Percentiles rank a stretch among this genome's conserved stretches.
phyloP scores from a whole-genome alignment of 2,888 invertebrate genomes.

The Cloeon dipterum region DNA sequence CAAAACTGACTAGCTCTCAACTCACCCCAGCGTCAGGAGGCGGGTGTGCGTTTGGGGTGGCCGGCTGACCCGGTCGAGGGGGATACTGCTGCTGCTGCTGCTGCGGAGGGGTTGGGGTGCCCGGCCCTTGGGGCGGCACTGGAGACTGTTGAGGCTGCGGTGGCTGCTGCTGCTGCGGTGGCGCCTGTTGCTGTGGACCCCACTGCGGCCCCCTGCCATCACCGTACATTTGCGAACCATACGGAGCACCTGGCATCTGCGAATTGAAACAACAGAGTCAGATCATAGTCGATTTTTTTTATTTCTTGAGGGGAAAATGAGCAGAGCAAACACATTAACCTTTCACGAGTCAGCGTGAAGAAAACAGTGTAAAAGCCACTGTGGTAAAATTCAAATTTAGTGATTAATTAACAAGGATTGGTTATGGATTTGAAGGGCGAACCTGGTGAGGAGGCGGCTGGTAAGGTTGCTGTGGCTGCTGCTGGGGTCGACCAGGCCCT shows the following conservation, averaged over 20 bases:
- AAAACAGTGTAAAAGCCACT: too few relatives aligned
- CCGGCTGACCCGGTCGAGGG: slow-evolving; percentile 45
- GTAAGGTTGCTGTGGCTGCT: slow-evolving; percentile 15
- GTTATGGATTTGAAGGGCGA: not conserved
- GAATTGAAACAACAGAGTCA: too few relatives aligned
- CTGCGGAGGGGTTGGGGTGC: not conserved
- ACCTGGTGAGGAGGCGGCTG: slow-evolving; percentile 14
- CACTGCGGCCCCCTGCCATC: slow-evolving; percentile 12
- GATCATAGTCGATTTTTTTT: not conserved
- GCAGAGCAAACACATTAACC: too few relatives aligned
- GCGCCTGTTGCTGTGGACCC: not conserved
- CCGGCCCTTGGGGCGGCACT: not conserved
- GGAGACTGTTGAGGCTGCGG: slow-evolving; percentile 16
- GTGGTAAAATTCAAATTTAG: too few relatives aligned
- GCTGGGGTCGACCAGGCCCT: slow-evolving; percentile 12
- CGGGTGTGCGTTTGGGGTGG: slow-evolving; percentile 54
- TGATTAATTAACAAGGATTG: not conserved
- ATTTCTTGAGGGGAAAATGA: not conserved
- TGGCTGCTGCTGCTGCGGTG: slow-evolving; percentile 15
- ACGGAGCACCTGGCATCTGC: slow-evolving; percentile 14
- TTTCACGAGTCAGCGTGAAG: too few relatives aligned
- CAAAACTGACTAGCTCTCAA: too few relatives aligned
- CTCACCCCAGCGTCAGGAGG: slow-evolving; percentile 53
- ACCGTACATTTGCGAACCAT: slow-evolving; percentile 16
- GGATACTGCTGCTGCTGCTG: slow-evolving; percentile 26